A percentile compares a stretch with the other conserved stretches of the same genome.
phyloP scores from a whole-genome alignment of 2,888 invertebrate genomes.

The Drosophila subquinaria region DNA sequence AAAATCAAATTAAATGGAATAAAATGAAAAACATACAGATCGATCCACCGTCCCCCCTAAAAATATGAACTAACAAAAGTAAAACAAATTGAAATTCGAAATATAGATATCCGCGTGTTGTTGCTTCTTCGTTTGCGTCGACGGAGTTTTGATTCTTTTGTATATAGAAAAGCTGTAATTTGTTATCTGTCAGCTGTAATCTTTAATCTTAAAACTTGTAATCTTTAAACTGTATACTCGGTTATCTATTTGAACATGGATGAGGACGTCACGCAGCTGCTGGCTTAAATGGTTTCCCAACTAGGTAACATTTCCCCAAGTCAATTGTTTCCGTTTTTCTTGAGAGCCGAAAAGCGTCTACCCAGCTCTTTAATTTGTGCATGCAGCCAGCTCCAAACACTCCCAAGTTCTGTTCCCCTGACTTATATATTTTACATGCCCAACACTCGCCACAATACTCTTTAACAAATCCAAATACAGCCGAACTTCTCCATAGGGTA shows the following conservation, averaged over 20 bases:
- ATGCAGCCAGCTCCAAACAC: too few relatives aligned
- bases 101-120: constrained; percentile 17
- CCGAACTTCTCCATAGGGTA: not conserved
- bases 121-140: constrained; percentile 42
- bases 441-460: too few relatives aligned
- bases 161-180: constrained; percentile 42
- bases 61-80: not conserved
- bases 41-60: constrained; percentile 54
- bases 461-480: not conserved
- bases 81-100: constrained; percentile 10
- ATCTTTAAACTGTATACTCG: constrained; percentile 20
- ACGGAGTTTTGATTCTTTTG: constrained; percentile 23
- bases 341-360: too few relatives aligned
- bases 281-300: not conserved
- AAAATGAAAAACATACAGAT: constrained; percentile 14
- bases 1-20: not conserved
- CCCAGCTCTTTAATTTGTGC: not conserved
- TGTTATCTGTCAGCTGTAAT: constrained; percentile 27
- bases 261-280: constrained; percentile 1
- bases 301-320: not conserved
- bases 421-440: too few relatives aligned
- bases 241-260: constrained; percentile 2
- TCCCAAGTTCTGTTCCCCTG: too few relatives aligned
- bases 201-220: constrained; percentile 25
- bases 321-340: not conserved